phyloP scores from a whole-genome alignment of 2,888 invertebrate genomes.

The Craniophora ligustri region DNA sequence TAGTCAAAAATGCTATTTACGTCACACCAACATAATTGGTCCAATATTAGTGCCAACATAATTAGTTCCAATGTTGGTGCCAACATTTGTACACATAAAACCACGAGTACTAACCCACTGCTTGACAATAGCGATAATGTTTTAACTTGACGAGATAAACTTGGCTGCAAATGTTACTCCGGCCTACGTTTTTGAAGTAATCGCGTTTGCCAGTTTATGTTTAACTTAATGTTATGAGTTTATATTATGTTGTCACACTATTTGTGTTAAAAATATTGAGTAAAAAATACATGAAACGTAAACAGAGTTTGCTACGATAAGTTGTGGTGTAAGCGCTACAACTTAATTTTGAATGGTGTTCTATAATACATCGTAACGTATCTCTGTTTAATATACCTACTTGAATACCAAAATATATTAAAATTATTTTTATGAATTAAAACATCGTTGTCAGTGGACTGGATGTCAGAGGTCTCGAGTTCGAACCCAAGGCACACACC shows the following conservation, averaged over 20 bases:
- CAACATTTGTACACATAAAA: slow-evolving; percentile 34
- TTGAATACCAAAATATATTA: too few relatives aligned
- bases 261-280: slow-evolving; percentile 36
- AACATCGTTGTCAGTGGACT: too few relatives aligned
- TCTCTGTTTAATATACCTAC: too few relatives aligned
- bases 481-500: too few relatives aligned
- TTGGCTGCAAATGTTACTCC: slow-evolving; percentile 35
- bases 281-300: too few relatives aligned
- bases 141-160: slow-evolving; percentile 56
- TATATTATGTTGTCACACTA: slow-evolving; percentile 53
- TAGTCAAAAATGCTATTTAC: slow-evolving; percentile 1
- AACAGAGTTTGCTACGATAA: background rate
- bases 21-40: slow-evolving; percentile 2
- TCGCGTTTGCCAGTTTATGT: slow-evolving; percentile 45
- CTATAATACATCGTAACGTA: too few relatives aligned
- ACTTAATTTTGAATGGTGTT: too few relatives aligned
- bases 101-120: slow-evolving; percentile 23
- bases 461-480: too few relatives aligned
- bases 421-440: too few relatives aligned
- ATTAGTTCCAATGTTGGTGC: slow-evolving; percentile 33
- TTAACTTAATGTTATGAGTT: slow-evolving; percentile 50
- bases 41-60: slow-evolving; percentile 34
- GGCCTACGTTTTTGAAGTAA: slow-evolving; percentile 58
- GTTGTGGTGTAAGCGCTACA: background rate
- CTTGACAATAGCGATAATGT: slow-evolving; percentile 55